Evolutionary conservation across 1,140 invertebrate genomes (phyloP), one percentile per base, ranked within the genome.

Genomic region (Meloidogyne floridensis): DNA sequence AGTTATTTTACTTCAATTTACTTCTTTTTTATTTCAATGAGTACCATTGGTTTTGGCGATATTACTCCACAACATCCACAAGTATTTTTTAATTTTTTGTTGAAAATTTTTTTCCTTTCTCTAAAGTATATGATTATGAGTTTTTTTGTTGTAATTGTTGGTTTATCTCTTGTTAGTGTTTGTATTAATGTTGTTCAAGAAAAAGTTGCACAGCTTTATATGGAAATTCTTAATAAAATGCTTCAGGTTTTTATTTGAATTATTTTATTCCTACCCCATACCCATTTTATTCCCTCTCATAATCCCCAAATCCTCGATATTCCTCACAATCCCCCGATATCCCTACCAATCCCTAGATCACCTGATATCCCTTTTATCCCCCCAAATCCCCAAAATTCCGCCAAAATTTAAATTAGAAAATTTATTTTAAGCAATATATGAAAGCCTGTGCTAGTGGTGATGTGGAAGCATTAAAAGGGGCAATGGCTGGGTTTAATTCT

Each of bases 141-240:
- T 15, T 96, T 96, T 84, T 93, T 96, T 20, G 97, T 98, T 89
- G 91, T 98, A 51, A 93, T 97, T 7, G 96, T 98, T 87, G 96
- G 96, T 72, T 91, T 98, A 75, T 94, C 96, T 0, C 91, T 98
- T 9, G 96, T 96, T 54, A 96, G 95, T 85, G 97, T 98, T 94
- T 97, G 95, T 91, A 96, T 98, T 89, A 97, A 89, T 77, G 88
- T 89, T 9, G 78, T 89, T 5, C 83, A 89, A 80, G 88, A 89
- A 56, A 90, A 90, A 77, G 53, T 89, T 15, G 82, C 81, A 9
- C 75, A 80, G 10, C 73, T 88, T 72, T 89, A 88, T 73, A 87
- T 85, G 81, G 75, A 77, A 13, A n/a, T 89, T 18, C 75, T 89
- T 11, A 78, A 83, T n/a, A 88, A 87, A 80, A 83, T 89, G 82